Evolutionary conservation across 1,140 invertebrate genomes (phyloP), one percentile per base, ranked within the genome.

Genomic region (Drosophila gunungcola): DNA sequence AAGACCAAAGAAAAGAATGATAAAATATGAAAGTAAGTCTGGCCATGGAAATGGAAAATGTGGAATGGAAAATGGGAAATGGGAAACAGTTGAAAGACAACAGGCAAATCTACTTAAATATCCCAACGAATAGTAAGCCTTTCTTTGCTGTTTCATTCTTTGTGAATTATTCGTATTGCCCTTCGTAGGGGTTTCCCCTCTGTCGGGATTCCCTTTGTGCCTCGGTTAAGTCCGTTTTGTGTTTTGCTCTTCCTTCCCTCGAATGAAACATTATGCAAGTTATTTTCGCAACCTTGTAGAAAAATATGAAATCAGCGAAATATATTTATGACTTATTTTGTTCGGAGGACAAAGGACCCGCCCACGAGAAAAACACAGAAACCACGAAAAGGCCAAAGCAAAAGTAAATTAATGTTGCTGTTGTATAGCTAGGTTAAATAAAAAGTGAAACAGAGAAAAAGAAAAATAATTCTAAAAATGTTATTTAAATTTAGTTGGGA

Each of bases 91-190:
- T 67, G 56, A 63, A 74, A 78, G 78, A 86, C 84, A 88, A 79
- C 74, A 79, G 61, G 70, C 75, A 88, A 88, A 88, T 88, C 83
- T 89, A 86, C 83, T 88, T 88, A 88, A 88, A 76, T 88, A 81
- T 88, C 75, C 76, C 41, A 52, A 60, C 84, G 70, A 88, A 79
- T 82, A 45, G 74, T 88, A 86, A 88, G 83, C 84, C 84, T 83
- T 89, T 83, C 72, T 74, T 52, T 82, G 62, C 57, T 53, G 54
- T 53, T 60, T 42, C 78, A 56, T 74, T 73, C 54, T 57, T 58
- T 61, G 57, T 53, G 62, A 76, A 76, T 75, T 56, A 57, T 58
- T 52, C 51, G 54, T 41, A 39, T 45, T 21, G n/a, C 63, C 61
- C n/a, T 32, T 21, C 11, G n/a, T 60, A 58, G 54, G 49, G 43